A percentile compares a stretch with the other conserved stretches of the same genome.
These are phyloP conservation scores for Pyrrhia umbra DNA, from an alignment of 2,888 invertebrate species.

Conservation along the genomic window DNA sequence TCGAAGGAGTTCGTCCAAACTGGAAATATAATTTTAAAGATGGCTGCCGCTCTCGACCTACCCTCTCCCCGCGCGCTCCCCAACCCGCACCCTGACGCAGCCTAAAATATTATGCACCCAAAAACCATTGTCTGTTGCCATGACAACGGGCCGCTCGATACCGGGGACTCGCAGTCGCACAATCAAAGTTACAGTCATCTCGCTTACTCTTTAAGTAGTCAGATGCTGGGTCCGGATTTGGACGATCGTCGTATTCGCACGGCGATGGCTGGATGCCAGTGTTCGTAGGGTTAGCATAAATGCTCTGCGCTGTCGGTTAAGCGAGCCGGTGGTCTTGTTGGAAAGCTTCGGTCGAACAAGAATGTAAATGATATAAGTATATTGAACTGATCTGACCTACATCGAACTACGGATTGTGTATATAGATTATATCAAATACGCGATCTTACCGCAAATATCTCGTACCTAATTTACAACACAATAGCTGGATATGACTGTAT, in stretches of 20 bases:
- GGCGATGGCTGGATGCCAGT: slow-evolving; percentile 86
- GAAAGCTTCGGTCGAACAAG: slow-evolving; percentile 81
- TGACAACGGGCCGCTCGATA: slow-evolving; percentile 89
- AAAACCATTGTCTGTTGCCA: slow-evolving; percentile 90
- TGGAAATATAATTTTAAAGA: slow-evolving; percentile 90
- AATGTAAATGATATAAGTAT: slow-evolving; percentile 72
- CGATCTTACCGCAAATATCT: slow-evolving; percentile 48
- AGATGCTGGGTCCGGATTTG: slow-evolving; percentile 83
- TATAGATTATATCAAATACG: slow-evolving; percentile 65
- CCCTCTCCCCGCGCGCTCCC: slow-evolving; percentile 76
- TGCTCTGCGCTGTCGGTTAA: slow-evolving; percentile 67
- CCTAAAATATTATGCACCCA: slow-evolving; percentile 91
- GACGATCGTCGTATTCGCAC: slow-evolving; percentile 79
- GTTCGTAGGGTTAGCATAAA: slow-evolving; percentile 84
- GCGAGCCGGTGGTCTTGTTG: slow-evolving; percentile 79
- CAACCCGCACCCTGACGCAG: slow-evolving; percentile 81
- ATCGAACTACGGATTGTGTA: slow-evolving; percentile 58
- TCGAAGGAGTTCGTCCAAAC: slow-evolving; percentile 86
- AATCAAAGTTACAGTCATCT: slow-evolving; percentile 84
- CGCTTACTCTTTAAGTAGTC: slow-evolving; percentile 83
- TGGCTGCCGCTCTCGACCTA: slow-evolving; percentile 84
- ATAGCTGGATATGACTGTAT: slow-evolving; percentile 35
- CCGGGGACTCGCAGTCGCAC: slow-evolving; percentile 77
- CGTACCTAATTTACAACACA: slow-evolving; percentile 59
- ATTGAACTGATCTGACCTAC: slow-evolving; percentile 70